phyloP scores from a whole-genome alignment of 2,797 vertebrate species.

The Halcyon badia region DNA sequence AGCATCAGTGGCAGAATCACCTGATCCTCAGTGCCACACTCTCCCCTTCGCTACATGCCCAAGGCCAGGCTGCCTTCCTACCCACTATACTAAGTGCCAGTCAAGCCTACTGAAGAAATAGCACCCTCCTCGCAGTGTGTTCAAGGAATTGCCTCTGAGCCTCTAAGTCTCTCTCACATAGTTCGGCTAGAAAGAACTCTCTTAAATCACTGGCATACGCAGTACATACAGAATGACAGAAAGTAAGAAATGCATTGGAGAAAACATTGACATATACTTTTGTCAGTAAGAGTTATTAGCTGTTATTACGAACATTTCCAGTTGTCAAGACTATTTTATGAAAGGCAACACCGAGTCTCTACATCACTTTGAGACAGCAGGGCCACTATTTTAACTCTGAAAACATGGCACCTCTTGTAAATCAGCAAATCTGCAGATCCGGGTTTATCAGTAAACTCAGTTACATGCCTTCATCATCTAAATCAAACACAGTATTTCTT shows the following conservation, averaged over 20 bases:
- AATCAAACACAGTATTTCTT: neutral
- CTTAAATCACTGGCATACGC: neutral
- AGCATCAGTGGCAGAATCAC: neutral
- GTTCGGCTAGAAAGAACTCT: neutral
- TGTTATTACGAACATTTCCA: neutral
- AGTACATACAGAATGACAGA: neutral
- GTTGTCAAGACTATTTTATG: neutral
- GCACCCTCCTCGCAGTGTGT: neutral
- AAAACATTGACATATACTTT: neutral
- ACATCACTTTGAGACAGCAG: neutral
- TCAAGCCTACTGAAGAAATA: neutral
- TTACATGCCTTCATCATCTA: neutral
- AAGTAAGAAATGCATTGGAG: neutral
- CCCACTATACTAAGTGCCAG: neutral
- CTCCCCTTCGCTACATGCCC: neutral
- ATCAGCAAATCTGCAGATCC: neutral
- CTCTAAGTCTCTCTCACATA: neutral
- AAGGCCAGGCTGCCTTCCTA: neutral
- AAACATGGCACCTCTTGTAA: neutral
- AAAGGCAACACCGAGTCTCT: neutral
- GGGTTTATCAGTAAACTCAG: neutral
- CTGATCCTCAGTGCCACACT: neutral
- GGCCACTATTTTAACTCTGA: neutral
- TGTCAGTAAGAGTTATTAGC: neutral
- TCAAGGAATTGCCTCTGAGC: neutral